phyloP scores from a whole-genome alignment of 53 echinoderm and acorn worm genomes.

The Glandiceps talaboti region DNA sequence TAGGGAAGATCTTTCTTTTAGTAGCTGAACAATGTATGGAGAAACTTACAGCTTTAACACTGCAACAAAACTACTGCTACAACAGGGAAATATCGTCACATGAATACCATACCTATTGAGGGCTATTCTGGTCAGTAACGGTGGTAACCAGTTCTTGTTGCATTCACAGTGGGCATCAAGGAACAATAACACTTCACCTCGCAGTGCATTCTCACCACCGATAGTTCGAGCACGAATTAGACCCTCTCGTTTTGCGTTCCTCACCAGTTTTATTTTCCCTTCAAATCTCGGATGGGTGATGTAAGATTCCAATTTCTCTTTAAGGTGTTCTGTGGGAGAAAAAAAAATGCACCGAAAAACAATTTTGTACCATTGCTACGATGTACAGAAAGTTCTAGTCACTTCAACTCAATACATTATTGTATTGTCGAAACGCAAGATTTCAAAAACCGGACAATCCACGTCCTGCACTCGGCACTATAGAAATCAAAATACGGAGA shows the following conservation, averaged over 20 bases:
- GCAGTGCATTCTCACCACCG: conserved; percentile 39
- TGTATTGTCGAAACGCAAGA: too few relatives aligned
- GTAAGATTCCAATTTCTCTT: conserved; percentile 50
- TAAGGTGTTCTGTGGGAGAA: conserved; percentile 43
- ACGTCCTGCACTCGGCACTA: too few relatives aligned
- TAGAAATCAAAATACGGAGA: too few relatives aligned
- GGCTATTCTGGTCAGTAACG: conserved; percentile 74
- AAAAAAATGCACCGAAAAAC: background rate
- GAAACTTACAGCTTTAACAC: too few relatives aligned
- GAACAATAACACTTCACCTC: conserved; percentile 64
- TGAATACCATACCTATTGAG: conserved; percentile 65
- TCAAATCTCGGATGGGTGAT: conserved; percentile 46
- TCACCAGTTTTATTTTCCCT: conserved; percentile 54
- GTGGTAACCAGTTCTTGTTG: conserved; percentile 78
- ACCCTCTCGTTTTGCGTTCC: conserved; percentile 76
- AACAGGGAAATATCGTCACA: too few relatives aligned
- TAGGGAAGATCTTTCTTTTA: too few relatives aligned
- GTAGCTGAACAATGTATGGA: too few relatives aligned
- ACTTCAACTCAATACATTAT: too few relatives aligned
- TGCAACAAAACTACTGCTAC: too few relatives aligned
- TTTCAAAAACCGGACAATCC: too few relatives aligned
- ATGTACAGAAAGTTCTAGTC: too few relatives aligned
- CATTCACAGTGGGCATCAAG: conserved; percentile 96
- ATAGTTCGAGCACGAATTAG: conserved; percentile 67
- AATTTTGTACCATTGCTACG: too few relatives aligned